Evolutionary conservation across 1,140 invertebrate genomes (phyloP), one percentile per base, ranked within the genome.

Genomic region (Anadara kagoshimensis): DNA sequence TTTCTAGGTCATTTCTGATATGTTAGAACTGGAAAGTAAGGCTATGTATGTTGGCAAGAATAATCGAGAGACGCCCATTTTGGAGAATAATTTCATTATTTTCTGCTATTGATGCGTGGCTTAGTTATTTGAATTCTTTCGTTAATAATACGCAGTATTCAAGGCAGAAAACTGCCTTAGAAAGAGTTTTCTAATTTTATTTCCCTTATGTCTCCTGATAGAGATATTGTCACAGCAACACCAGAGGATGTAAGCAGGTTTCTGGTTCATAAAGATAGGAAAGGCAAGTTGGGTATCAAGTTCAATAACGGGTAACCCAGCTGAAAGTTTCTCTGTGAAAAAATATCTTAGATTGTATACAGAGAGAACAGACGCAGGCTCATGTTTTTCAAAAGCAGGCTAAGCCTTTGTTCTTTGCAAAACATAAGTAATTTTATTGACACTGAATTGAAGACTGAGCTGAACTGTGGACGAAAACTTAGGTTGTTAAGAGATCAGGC

Each of bases 241-340:
- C 62, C 62, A 5, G 12, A 47, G 11, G 63, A 53, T 43, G n/a
- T 66, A 43, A 66, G 20, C 18, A 49, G 59, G 16, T 64, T 45
- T 63, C 24, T 71, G 3, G 24, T 56, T 7, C 8, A 36, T 5
- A 57, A n/a, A 3, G 53, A 58, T 45, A 20, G 8, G 0, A 29
- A 18, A 51, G 49, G 51, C 26, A 70, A 62, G 18, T 54, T 36
- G 5, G 29, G 41, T 5, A 29, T 69, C 4, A 22, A n/a, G n/a
- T n/a, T n/a, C n/a, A n/a, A n/a, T n/a, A 18, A 41, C 10, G 26
- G 70, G 70, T 22, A 73, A 73, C 43, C 70, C 70, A 8, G 45
- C 51, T 3, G 43, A 44, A 12, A 73, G 70, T 44, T 10, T n/a
- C 20, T 16, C 3, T 18, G 70, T 73, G 20, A 36, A 22, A n/a